Conservation (phyloP, 1,140 invertebrate genomes). For the Drosophila ohnishii region DNA sequence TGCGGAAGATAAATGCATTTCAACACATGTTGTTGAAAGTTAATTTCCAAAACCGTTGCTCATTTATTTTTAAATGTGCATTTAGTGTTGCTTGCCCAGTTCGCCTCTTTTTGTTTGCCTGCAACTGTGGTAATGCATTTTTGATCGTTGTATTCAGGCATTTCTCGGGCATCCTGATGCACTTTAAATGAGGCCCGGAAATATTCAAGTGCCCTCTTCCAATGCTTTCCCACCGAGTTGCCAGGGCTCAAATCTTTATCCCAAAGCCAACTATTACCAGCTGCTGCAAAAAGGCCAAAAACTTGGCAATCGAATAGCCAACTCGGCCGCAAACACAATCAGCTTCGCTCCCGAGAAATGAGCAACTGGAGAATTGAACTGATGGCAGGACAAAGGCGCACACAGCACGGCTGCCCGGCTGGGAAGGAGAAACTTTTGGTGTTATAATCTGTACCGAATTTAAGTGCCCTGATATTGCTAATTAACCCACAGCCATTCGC, state of each 20-base stretch:
- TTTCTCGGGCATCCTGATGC: constrained; percentile 39
- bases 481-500: constrained; percentile 64
- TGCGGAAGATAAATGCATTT: constrained; percentile 77
- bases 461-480: constrained; percentile 78
- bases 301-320: constrained; percentile 45
- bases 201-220: constrained; percentile 19
- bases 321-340: constrained; percentile 52
- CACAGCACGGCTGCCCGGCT: constrained; percentile 11
- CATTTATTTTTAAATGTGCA: constrained; percentile 75
- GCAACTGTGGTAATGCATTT: constrained; percentile 61
- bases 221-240: constrained; percentile 4
- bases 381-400: constrained; percentile 29
- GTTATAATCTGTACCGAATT: constrained; percentile 71
- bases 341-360: constrained; percentile 40
- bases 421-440: constrained; percentile 59
- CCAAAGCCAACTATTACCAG: constrained; percentile 32
- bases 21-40: constrained; percentile 81
- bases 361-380: constrained; percentile 58
- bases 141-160: constrained; percentile 52
- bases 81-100: constrained; percentile 40
- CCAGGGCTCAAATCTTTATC: constrained; percentile 6
- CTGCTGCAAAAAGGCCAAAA: constrained; percentile 36
- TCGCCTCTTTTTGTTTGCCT: constrained; percentile 18
- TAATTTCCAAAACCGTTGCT: constrained; percentile 77
- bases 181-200: constrained; percentile 48